Base-by-base conservation (phyloP, 2,797 vertebrate genomes). In the Alauda arvensis region DNA sequence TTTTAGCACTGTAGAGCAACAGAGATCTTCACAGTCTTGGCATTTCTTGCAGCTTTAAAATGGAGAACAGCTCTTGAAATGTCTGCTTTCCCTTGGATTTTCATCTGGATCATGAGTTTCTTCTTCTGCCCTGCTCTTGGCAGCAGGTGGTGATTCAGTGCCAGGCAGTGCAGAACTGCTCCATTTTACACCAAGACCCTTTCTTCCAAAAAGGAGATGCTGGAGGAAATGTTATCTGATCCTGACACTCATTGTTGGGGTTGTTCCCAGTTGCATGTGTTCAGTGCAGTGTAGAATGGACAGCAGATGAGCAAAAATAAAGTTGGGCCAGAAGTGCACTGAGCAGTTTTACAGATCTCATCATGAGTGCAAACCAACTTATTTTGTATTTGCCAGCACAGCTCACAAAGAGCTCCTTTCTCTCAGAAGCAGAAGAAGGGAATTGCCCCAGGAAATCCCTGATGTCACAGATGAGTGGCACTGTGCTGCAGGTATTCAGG, bases 11-110 rank as follows among this genome's bases (percentile, higher is more conserved):
- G 29, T 18, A 71, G 63, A 91, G 76, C 63, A 40, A 61, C 25
- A 72, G 88, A 93, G 70, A 56, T 87, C 88, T 88, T 90, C 49
- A 78, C 55, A 90, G 18, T 55, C 51, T 81, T 94, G 82, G 89
- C 81, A 33, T 87, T 89, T 85, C 89, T 91, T 88, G 68, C 77
- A 42, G 79, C 62, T 93, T 71, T 69, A 89, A 94, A 92, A 93
- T 85, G 89, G 83, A 93, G 93, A 94, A 28, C 67, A 74, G 68
- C 85, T 90, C 87, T 48, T 48, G 85, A 88, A 93, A 80, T 83
- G 62, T 66, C 87, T 53, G 31, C 53, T 74, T 76, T 63, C 60
- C 61, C 46, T 53, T 72, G 74, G 65, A 52, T 83, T 89, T 85
- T 56, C 75, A 29, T 43, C 39, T 12, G 1, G 77, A 24, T 31